Evolutionary conservation across 1,140 invertebrate genomes (phyloP), one percentile per base, ranked within the genome.

Genomic region (Pachypeltis micranthus): DNA sequence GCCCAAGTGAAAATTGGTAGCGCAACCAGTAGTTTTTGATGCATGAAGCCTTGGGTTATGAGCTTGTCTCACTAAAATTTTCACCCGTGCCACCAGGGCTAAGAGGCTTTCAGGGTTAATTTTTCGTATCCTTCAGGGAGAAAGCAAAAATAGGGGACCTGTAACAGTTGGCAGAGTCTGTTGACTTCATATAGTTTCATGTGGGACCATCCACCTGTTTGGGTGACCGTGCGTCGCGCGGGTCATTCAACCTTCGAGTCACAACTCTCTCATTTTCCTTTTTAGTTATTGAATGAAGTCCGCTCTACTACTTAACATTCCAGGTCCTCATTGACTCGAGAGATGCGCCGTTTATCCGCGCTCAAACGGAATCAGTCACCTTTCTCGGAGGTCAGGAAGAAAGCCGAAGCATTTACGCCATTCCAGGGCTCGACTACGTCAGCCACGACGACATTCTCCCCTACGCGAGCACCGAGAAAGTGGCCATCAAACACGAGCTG

Each of bases 321-420:
- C 93, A 97, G 81, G 93, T 96, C 21, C 79, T 98, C 3, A 96
- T 98, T 70, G 95, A 98, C 76, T 89, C 91, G 61, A 81, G 94
- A 72, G 95, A 98, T 79, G 94, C 91, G 74, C 93, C 93, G 24
- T 92, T 87, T 75, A 95, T 97, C 77, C 82, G 93, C 72, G 91
- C 93, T 3, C 93, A 96, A 79, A 94, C 93, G 31, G 93, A 97
- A 79, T 90, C 93, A 29, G 93, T 98, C 0, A 97, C 95, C 16
- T 97, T 98, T 77, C 76, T 97, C 25, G 93, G 93, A 2, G 95
- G 93, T 73, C 93, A 95, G 74, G 93, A 96, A 74, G 93, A 91
- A 21, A 94, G 89, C 71, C 80, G 90, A 44, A 91, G 88, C 74
- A 75, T 96, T 7, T 96, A 96, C 77, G 92, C 93, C 0, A 95